These are phyloP conservation scores for Drosophila suboccidentalis DNA, from an alignment of 2,888 invertebrate species.

Conservation along the genomic window DNA sequence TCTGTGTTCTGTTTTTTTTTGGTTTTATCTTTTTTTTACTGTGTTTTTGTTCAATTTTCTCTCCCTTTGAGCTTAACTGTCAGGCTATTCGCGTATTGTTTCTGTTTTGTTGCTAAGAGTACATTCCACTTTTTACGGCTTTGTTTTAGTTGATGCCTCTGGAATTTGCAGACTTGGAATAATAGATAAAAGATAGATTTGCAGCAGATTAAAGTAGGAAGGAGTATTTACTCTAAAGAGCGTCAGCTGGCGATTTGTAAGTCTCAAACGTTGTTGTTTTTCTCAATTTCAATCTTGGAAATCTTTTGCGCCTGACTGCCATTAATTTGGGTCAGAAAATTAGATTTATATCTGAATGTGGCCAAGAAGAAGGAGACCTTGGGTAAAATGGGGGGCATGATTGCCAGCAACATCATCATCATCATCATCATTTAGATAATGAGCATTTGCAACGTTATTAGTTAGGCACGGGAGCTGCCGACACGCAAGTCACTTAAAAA, in stretches of 20 bases:
- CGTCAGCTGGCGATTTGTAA: conserved; percentile 46
- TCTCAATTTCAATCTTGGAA: conserved; percentile 26
- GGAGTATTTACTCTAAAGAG: not conserved
- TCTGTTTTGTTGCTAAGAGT: conserved; percentile 16
- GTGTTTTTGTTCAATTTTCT: conserved; percentile 59
- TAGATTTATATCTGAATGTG: conserved; percentile 36
- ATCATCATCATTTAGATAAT: conserved; percentile 32
- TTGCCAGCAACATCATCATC: conserved; percentile 31
- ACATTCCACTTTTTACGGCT: conserved; percentile 56
- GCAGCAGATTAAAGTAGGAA: conserved; percentile 11
- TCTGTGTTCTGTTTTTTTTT: conserved; percentile 4
- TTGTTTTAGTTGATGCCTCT: conserved; percentile 44
- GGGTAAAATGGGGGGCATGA: not conserved
- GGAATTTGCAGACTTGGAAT: conserved; percentile 21
- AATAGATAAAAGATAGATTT: conserved; percentile 41
- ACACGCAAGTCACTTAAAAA: conserved; percentile 74
- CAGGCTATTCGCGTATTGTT: conserved; percentile 41
- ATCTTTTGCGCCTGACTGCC: conserved; percentile 38
- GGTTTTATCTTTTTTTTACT: conserved; percentile 16
- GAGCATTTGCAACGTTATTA: conserved; percentile 45
- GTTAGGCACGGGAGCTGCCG: conserved; percentile 34
- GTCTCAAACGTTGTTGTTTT: conserved; percentile 19
- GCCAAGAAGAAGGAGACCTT: conserved; percentile 9
- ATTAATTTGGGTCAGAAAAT: conserved; percentile 44
- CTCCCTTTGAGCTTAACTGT: conserved; percentile 67